Evolutionary conservation across 2,888 invertebrate genomes (phyloP), one percentile per base, ranked within the genome.

Genomic region (Pammene aurita): DNA sequence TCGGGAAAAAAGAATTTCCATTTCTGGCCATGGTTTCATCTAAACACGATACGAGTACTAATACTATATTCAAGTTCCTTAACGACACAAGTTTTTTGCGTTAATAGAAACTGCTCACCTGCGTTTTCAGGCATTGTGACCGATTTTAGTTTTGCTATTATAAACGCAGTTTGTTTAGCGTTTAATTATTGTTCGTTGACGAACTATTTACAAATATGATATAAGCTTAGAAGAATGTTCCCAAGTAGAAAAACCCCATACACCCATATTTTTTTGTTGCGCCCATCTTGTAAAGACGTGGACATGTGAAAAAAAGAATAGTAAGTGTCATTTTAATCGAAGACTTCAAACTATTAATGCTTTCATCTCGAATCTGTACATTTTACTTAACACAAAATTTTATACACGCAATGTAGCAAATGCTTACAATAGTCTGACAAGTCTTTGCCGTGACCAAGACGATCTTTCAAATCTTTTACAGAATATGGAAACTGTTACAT

Each of bases 241-340:
- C 5, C 0, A 18, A 2, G 16, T 50, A 50, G 11, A 50, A 16
- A 50, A 18, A 18, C 18, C 11, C 4, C 18, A 5, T 5, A 11
- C 26, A 26, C 50, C 50, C 18, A 52, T 26, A 52, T 52, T 52
- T 52, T 52, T 52, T 26, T 52, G 50, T 52, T 26, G 50, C 26
- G 50, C 50, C 11, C 26, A 26, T 52, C 16, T 50, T 13, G 52
- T 34, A 52, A 52, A 52, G 26, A 26, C 13, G 13, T 26, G 11
- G 13, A 52, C 11, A 18, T 18, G 18, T 50, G 18, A 50, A 18
- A 50, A 18, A 18, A 2, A 18, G 18, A 7, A 11, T 18, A 11
- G 50, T 50, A 4, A 18, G 50, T 11, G 18, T 50, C 18, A 6
- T 50, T 18, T 50, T 34, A 52, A 52, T 34, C 7, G 13, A 11